Evolutionary conservation across 2,113 vertebrate genomes (phyloP).

Genomic region (Neogale vison): DNA sequence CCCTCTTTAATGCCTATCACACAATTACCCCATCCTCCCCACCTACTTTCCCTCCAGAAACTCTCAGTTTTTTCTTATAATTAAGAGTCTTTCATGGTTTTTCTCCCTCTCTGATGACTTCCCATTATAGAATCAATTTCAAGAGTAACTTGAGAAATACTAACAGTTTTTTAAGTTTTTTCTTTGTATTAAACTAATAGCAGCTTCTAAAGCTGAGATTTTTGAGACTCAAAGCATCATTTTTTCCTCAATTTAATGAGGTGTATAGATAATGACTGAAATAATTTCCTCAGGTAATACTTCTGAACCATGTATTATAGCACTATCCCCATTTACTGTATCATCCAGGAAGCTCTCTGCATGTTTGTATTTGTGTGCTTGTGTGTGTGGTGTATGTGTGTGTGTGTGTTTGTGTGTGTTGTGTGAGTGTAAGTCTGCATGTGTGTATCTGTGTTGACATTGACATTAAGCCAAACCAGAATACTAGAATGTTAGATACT

Average conservation of each 20-base stretch:
- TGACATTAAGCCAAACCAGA: neutral
- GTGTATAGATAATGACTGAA: neutral
- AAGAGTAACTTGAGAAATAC: slow-evolving; percentile 48
- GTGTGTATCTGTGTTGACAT: neutral
- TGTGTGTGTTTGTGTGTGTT: neutral
- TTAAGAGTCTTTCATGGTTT: neutral
- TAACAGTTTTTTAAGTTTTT: neutral
- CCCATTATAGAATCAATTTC: neutral
- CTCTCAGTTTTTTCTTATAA: no score
- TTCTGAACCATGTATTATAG: neutral
- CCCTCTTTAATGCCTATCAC: no score
- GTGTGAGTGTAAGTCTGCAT: neutral
- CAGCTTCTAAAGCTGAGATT: neutral
- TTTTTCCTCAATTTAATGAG: neutral
- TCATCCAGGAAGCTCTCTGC: neutral
- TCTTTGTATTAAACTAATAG: neutral
- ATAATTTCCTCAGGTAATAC: neutral
- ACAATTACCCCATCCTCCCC: no score
- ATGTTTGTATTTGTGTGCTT: neutral
- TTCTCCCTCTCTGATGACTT: neutral
- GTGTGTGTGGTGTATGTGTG: neutral
- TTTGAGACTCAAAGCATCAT: neutral
- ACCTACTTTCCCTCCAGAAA: no score
- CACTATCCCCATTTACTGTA: neutral
- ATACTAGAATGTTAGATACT: neutral